Percentiles rank a stretch among this genome's conserved stretches.
Conservation (phyloP, 2,888 invertebrate genomes). For the Antitype chi region DNA sequence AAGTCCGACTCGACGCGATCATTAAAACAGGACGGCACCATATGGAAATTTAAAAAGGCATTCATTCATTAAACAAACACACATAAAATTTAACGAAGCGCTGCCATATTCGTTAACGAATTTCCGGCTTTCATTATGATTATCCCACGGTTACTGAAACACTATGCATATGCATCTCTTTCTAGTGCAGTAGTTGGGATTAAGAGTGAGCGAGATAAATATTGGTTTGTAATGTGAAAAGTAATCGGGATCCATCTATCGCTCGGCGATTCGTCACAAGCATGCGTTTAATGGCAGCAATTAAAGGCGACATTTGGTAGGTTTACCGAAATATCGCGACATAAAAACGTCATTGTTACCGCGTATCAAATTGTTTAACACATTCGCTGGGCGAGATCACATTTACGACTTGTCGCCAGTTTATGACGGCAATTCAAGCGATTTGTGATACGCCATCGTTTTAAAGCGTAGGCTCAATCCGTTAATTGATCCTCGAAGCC, state of each 20-base stretch:
- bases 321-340: constrained; percentile 86
- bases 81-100: constrained; percentile 89
- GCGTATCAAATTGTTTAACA: constrained; percentile 89
- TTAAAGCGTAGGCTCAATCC: constrained; percentile 74
- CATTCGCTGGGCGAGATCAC: constrained; percentile 77
- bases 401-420: constrained; percentile 85
- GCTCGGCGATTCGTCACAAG: constrained; percentile 84
- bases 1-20: constrained; percentile 68
- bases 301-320: constrained; percentile 84
- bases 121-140: constrained; percentile 87
- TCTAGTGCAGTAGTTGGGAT: constrained; percentile 64
- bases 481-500: constrained; percentile 66
- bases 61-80: constrained; percentile 88
- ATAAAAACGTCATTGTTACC: constrained; percentile 87
- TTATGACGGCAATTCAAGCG: constrained; percentile 81
- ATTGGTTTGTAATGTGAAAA: constrained; percentile 65
- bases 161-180: constrained; percentile 72
- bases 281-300: constrained; percentile 87
- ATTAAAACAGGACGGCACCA: constrained; percentile 78
- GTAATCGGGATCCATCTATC: constrained; percentile 79
- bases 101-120: constrained; percentile 88
- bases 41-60: constrained; percentile 87
- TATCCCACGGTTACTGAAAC: constrained; percentile 76
- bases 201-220: constrained; percentile 71
- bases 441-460: constrained; percentile 79